Evolutionary conservation across 2,797 vertebrate genomes (phyloP), one percentile per base, ranked within the genome.

Genomic region (Florisuga fusca): DNA sequence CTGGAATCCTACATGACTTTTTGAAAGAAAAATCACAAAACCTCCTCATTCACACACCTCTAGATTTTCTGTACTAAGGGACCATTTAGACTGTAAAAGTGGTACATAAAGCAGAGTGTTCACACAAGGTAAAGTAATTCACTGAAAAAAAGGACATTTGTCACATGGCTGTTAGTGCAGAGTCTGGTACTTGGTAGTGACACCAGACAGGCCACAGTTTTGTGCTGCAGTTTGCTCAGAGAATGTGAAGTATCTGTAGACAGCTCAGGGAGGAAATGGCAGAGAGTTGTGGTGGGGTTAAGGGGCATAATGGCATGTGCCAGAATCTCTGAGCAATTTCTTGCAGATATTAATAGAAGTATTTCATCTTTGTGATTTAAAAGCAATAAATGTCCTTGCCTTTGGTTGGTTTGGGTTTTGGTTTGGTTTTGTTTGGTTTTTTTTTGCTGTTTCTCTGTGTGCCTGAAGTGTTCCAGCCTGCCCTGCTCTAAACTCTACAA

Each of bases 181-280:
- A 78, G 58, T 75, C 87, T 54, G 50, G 58, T 94, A 46, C 91
- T 88, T 86, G 55, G 23, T 89, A 89, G 58, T 54, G 77, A 89
- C 91, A 88, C 31, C 77, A 84, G 96, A 66, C 88, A 58, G 6
- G 0, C 17, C 31, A 10, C 91, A 93, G 90, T 76, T 93, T 63
- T 83, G 84, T 77, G 88, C 76, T 68, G 73, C 34, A 18, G 26
- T 59, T 85, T 48, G 84, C 69, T 85, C 84, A 31, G 75, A 48
- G 55, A 71, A 11, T 25, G 4, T 53, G 20, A 85, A 93, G 76
- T 66, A 76, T 59, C 43, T 84, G 3, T 73, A 57, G 93, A 81
- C 89, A 86, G 43, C 25, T 78, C 53, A 25, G 77, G 67, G 75
- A 87, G 83, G 83, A 41, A 76, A 34, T 29, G 45, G 75, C 81